Evolutionary conservation across 2,888 invertebrate species (phyloP), one percentile per base, ranked within the genome.

Genomic region (Pristionchus maxplancki): DNA sequence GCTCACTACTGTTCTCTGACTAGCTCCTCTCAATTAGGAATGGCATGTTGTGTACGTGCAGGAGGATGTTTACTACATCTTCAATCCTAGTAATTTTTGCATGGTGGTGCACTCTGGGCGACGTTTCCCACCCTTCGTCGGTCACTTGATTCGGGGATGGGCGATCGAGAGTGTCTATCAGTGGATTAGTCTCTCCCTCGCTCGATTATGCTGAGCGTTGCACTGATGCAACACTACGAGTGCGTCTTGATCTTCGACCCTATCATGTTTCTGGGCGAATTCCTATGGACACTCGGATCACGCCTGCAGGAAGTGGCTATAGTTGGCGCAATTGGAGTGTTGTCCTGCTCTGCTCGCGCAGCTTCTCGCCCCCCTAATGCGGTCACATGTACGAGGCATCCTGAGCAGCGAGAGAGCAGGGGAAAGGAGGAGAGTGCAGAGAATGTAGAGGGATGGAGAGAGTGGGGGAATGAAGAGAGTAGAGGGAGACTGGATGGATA

Each of bases 331-430:
- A 74, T 74, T 74, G n/a, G 74, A 40, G 74, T 74, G 74, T 74
- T 74, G 74, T 40, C 74, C 74, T 74, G 3, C 81, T 31, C 74
- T 74, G 3, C 81, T 31, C 81, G 48, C 48, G 81, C 31, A 31
- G 50, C 81, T 48, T 81, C 81, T 81, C 81, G 28, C 81, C 50
- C 44, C n/a, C 81, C 81, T 81, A 81, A 81, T 81, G 81, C 81
- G 74, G 74, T 74, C 74, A 81, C 81, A 81, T 81, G 81, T 81
- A 48, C 81, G 81, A 81, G 37, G 48, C 81, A 81, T 81, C 81
- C 48, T 81, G 78, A 78, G 40, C 9, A 44, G 40, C 20, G 81
- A 50, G 81, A 50, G 81, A 44, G 50, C 8, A 3, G n/a, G 50
- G 48, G 81, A 50, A 81, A 50, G 50, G 48, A 81, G 37, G 81